phyloP scores from a whole-genome alignment of 2,797 vertebrate genomes.

The Alosa sapidissima region DNA sequence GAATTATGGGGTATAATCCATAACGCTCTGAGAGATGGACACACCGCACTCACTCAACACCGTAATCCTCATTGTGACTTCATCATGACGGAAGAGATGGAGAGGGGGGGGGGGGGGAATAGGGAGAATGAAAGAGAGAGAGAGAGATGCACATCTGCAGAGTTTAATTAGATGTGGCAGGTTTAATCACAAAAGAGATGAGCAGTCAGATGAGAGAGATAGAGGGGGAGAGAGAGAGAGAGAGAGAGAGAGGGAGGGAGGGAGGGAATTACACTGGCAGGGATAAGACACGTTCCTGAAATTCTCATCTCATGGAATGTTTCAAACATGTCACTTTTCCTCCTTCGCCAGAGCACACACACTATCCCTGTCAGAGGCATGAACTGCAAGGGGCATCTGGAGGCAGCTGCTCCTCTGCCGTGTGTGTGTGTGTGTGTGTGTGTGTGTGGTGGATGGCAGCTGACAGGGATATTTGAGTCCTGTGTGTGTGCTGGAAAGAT shows the following conservation, averaged over 20 bases:
- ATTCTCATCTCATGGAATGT: constrained; percentile 1
- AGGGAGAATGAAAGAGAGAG: neutral
- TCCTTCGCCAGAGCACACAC: neutral
- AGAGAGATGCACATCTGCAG: neutral
- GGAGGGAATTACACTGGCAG: neutral
- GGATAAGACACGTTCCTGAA: neutral
- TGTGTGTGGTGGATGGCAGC: neutral
- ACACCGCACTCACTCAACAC: neutral
- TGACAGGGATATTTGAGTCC: neutral
- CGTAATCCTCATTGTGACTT: neutral
- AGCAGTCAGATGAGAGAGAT: neutral
- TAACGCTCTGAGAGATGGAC: neutral
- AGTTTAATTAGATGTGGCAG: constrained; percentile 10
- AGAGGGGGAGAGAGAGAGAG: neutral
- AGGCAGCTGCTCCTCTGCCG: no score
- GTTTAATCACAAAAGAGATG: constrained; percentile 7
- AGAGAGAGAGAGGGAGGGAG: neutral
- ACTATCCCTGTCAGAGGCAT: neutral
- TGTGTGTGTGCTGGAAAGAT: neutral
- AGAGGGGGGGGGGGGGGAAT: no score
- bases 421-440: no score
- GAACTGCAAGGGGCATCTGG: neutral
- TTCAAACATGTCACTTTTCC: constrained; percentile 13
- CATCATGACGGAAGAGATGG: neutral
- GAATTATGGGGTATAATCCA: neutral